These are phyloP conservation scores for Naso thynnoides DNA, from an alignment of 2,797 vertebrate genomes.

Conservation along the genomic window DNA sequence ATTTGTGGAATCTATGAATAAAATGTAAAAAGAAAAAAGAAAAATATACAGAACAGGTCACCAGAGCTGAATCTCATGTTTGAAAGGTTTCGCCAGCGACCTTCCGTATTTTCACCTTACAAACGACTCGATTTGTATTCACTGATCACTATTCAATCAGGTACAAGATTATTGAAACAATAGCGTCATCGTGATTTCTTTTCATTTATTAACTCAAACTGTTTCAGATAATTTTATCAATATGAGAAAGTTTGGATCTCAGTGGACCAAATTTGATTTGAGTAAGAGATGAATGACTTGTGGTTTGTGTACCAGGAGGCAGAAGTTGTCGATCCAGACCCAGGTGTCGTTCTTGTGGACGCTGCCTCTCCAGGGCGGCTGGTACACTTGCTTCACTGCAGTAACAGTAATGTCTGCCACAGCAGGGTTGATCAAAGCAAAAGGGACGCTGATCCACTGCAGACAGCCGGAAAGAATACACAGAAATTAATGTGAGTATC, in stretches of 20 bases:
- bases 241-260: neutral
- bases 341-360: slow-evolving; percentile 86
- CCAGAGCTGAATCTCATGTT: neutral
- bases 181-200: neutral
- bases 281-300: neutral
- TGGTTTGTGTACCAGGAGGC: slow-evolving; percentile 88
- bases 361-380: slow-evolving; percentile 93
- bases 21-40: neutral
- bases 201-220: neutral
- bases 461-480: neutral
- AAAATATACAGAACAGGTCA: neutral
- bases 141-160: neutral
- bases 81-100: neutral
- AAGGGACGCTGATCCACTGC: slow-evolving; percentile 97
- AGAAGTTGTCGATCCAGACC: slow-evolving; percentile 95
- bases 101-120: neutral
- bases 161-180: neutral
- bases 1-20: neutral
- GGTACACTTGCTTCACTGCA: slow-evolving; percentile 89
- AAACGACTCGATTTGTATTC: neutral
- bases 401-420: slow-evolving; percentile 94
- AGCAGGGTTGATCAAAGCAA: slow-evolving; percentile 92
- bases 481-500: neutral
- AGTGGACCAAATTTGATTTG: neutral
- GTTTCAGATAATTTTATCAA: neutral